Evolutionary conservation across 2,797 vertebrate species (phyloP).

Genomic region (Atherinosoma microstoma): DNA sequence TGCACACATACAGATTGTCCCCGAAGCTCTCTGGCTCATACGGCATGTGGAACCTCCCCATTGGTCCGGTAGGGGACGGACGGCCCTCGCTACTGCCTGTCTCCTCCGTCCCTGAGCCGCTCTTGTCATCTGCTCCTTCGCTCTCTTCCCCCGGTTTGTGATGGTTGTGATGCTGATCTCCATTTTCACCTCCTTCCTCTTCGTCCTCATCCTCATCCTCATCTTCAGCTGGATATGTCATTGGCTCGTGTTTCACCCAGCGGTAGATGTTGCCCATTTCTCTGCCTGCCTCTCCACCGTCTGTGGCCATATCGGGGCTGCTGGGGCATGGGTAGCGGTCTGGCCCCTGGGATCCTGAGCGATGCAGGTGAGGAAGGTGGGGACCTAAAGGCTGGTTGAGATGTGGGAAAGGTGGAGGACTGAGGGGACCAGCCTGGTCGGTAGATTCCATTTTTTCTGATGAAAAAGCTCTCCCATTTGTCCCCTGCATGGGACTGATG

Average conservation of each 20-base stretch:
- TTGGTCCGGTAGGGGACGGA: constrained; percentile 86
- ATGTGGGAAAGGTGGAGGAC: constrained; percentile 82
- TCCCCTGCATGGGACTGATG: constrained; percentile 83
- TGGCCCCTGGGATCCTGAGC: constrained; percentile 76
- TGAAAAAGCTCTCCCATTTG: constrained; percentile 81
- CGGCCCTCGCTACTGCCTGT: constrained; percentile 96
- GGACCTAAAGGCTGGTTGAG: constrained; percentile 83
- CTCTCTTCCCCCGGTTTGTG: constrained; percentile 82
- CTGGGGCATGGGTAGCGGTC: constrained; percentile 80
- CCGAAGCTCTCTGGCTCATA: constrained; percentile 98
- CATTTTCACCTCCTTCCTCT: constrained; percentile 86
- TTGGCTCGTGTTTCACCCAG: constrained; percentile 94
- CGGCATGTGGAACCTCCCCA: constrained; percentile 93
- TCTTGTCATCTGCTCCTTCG: constrained; percentile 89
- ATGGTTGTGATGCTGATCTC: constrained; percentile 81
- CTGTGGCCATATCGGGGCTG: constrained; percentile 80
- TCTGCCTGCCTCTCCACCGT: constrained; percentile 75
- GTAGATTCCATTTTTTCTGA: constrained; percentile 86
- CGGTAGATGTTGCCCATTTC: constrained; percentile 88
- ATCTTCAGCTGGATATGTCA: constrained; percentile 85
- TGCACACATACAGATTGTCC: constrained; percentile 98
- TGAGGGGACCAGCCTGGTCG: constrained; percentile 76
- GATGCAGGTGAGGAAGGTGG: constrained; percentile 85
- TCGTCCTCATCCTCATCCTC: constrained; percentile 92
- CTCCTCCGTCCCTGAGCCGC: constrained; percentile 95